Percentiles rank a stretch among this genome's conserved stretches.
phyloP scores from a whole-genome alignment of 2,797 vertebrate species.

The Chlorospingus semifuscus region DNA sequence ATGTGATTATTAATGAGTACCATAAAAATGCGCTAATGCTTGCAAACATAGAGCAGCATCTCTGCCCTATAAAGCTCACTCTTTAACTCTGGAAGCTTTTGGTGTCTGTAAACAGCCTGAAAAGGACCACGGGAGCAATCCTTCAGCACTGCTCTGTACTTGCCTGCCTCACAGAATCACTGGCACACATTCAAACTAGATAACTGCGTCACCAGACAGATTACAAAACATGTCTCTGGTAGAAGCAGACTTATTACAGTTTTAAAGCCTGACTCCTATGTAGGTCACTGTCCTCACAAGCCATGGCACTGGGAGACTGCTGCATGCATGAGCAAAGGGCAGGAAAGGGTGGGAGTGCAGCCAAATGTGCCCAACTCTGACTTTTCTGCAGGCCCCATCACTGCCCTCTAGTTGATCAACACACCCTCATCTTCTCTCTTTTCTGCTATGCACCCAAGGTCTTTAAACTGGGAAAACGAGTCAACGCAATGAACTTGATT shows the following conservation, averaged over 20 bases:
- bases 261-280: not conserved
- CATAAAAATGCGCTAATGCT: not conserved
- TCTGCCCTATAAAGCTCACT: not conserved
- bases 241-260: not conserved
- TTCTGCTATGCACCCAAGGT: not conserved
- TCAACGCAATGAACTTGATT: not conserved
- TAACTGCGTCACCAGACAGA: slow-evolving; percentile 17
- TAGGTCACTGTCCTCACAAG: not conserved
- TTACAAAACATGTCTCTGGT: not conserved
- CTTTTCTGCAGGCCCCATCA: not conserved
- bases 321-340: not conserved
- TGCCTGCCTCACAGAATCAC: not conserved
- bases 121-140: not conserved
- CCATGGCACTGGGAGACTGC: not conserved
- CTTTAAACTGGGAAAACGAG: not conserved
- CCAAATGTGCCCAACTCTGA: not conserved
- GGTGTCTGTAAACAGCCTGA: not conserved
- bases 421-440: not conserved
- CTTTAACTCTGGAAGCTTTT: not conserved
- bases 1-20: not conserved
- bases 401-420: not conserved
- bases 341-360: not conserved
- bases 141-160: not conserved
- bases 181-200: not conserved
- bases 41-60: not conserved